Evolutionary conservation across 2,113 vertebrate genomes (phyloP).

Genomic region (Spea multiplicata): DNA sequence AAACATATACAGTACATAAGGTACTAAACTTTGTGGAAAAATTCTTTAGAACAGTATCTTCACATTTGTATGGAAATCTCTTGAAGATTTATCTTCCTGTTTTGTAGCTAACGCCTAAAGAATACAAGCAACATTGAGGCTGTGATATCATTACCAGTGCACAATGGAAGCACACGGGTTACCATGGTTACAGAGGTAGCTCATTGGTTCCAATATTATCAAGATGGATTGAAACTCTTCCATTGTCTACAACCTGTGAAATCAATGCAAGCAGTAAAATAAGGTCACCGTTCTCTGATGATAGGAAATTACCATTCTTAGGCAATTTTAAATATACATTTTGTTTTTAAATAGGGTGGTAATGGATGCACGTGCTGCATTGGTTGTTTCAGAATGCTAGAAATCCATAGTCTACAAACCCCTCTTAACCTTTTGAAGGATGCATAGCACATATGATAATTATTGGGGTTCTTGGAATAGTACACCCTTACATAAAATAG

Average conservation of each 20-base stretch:
- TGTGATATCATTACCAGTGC: conserved; percentile 32
- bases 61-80: neutral
- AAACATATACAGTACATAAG: too few relatives aligned
- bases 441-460: too few relatives aligned
- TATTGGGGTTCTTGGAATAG: too few relatives aligned
- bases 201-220: conserved; percentile 34
- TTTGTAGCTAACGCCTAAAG: conserved; percentile 8
- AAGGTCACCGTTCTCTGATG: neutral
- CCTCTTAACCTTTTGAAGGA: too few relatives aligned
- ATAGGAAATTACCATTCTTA: conserved; percentile 7
- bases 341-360: too few relatives aligned
- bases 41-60: neutral
- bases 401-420: too few relatives aligned
- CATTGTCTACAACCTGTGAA: conserved; percentile 44
- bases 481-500: too few relatives aligned
- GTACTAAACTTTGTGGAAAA: neutral
- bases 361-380: too few relatives aligned
- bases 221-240: conserved; percentile 38
- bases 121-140: neutral
- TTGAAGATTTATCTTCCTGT: neutral
- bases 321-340: neutral
- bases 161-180: conserved; percentile 27
- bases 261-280: conserved; percentile 35
- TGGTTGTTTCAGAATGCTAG: too few relatives aligned
- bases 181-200: conserved; percentile 38